Evolutionary conservation across 2,888 invertebrate species (phyloP).

Genomic region (Brachyptera putata): DNA sequence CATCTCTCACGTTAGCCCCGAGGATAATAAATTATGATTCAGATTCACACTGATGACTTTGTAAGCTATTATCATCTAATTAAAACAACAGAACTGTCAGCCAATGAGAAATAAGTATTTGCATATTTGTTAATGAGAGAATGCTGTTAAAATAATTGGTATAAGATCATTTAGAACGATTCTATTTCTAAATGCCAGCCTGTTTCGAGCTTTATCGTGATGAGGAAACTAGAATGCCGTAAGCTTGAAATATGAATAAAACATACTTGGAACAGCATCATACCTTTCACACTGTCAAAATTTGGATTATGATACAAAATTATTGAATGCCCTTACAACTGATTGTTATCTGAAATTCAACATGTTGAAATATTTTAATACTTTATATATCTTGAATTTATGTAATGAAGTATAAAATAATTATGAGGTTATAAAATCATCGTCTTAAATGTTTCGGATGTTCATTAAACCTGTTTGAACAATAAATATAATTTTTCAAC

Average conservation of each 20-base stretch:
- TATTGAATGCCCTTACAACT: no score
- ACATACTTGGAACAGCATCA: no score
- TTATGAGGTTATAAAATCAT: no score
- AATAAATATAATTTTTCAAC: no score
- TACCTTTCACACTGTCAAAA: no score
- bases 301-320: no score
- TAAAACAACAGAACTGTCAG: constrained; percentile 22
- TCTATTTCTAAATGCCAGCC: constrained; percentile 2
- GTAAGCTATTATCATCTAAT: constrained; percentile 20
- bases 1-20: neutral
- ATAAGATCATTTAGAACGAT: constrained; percentile 14
- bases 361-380: no score
- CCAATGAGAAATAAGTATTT: constrained; percentile 17
- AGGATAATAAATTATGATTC: constrained; percentile 16
- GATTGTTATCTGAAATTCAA: no score
- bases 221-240: neutral
- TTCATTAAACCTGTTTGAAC: no score
- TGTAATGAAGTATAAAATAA: no score
- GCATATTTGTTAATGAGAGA: constrained; percentile 21
- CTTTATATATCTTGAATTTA: no score
- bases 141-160: constrained; percentile 18
- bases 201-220: constrained; percentile 15
- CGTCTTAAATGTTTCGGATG: no score
- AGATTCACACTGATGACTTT: constrained; percentile 13
- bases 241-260: neutral